Percentiles rank a stretch among this genome's conserved stretches.
Conservation (phyloP, 2,113 vertebrate species). For the Callaeas wilsoni region DNA sequence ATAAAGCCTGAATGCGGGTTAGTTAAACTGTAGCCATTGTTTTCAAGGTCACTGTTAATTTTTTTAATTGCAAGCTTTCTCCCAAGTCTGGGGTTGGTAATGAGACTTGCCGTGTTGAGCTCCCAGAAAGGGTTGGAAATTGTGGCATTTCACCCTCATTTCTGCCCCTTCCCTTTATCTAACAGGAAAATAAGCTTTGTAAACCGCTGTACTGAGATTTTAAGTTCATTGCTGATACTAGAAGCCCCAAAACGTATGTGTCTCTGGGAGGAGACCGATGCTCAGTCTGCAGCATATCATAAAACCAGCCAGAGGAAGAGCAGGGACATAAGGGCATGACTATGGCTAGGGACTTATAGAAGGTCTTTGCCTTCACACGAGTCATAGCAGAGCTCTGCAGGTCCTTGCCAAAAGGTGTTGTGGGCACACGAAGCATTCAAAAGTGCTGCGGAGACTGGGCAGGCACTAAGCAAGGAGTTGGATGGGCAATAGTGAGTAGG, state of each 20-base stretch:
- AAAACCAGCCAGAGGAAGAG: not conserved
- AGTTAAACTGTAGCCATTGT: not conserved
- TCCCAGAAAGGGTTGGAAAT: not conserved
- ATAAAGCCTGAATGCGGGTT: not conserved
- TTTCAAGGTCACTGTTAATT: constrained; percentile 8
- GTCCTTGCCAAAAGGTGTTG: not conserved
- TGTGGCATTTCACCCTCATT: not conserved
- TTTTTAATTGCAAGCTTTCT: constrained; percentile 36
- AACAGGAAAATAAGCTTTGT: not conserved
- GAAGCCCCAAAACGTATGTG: not conserved
- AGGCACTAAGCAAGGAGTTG: not conserved
- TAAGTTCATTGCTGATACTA: not conserved
- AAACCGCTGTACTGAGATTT: not conserved
- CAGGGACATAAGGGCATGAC: not conserved
- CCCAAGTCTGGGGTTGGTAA: not conserved
- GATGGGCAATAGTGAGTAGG: not conserved
- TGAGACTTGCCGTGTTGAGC: not conserved
- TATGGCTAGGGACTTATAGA: not conserved
- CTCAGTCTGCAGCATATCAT: not conserved
- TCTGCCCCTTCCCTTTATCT: not conserved
- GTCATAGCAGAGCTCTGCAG: not conserved
- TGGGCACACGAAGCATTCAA: not conserved
- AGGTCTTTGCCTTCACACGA: not conserved
- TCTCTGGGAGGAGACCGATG: not conserved
- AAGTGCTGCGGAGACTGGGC: not conserved